A percentile compares a stretch with the other conserved stretches of the same genome.
Conservation (phyloP, 2,113 vertebrate species). For the human region DNA sequence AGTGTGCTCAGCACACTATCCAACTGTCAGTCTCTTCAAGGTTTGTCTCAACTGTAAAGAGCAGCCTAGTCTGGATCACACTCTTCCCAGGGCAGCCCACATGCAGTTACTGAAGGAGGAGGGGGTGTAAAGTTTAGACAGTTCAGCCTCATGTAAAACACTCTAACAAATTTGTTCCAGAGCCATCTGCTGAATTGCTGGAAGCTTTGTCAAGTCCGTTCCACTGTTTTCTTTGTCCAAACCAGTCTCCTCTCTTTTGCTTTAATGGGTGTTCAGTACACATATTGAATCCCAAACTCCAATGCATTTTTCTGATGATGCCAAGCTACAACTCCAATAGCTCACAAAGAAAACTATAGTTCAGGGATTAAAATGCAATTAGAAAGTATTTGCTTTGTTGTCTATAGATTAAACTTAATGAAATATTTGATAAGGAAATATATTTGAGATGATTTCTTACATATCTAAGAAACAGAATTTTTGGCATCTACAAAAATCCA, state of each 20-base stretch:
- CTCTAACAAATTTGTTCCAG: fast-evolving
- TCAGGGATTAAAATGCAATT: background rate
- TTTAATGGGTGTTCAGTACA: background rate
- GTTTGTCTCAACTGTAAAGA: background rate
- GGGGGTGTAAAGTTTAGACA: fast-evolving
- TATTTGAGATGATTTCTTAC: background rate
- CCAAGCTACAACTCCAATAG: background rate
- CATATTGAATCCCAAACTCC: background rate
- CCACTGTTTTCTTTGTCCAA: background rate
- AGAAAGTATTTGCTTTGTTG: background rate
- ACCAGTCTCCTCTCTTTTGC: background rate
- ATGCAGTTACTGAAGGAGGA: background rate
- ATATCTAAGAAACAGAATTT: background rate
- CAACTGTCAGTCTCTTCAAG: background rate
- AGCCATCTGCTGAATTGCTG: background rate
- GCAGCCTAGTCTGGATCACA: background rate
- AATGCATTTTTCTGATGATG: background rate
- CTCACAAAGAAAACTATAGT: background rate
- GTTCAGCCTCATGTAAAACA: background rate
- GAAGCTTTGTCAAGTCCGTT: background rate
- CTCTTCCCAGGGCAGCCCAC: background rate
- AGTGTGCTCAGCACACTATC: background rate
- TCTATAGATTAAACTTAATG: background rate
- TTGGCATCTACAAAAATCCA: background rate
- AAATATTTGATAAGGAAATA: background rate